Evolutionary conservation across 2,797 vertebrate species (phyloP), one percentile per base, ranked within the genome.

Genomic region (Peromyscus eremicus): DNA sequence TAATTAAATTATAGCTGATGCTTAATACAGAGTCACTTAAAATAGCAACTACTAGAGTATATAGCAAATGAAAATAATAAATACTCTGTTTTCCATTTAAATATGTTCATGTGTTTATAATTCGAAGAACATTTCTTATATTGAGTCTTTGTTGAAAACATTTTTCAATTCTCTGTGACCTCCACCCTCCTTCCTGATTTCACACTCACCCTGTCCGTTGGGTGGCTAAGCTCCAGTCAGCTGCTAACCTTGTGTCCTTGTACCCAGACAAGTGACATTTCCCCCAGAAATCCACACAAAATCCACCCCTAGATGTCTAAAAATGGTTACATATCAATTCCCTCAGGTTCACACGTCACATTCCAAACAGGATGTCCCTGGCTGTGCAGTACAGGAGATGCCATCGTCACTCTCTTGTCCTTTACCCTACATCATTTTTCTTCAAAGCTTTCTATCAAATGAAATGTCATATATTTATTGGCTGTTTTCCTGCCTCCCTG

Each of bases 1-100:
- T 52, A 82, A 60, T 81, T 13, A 60, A 66, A 76, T 37, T 34
- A 21, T 75, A 91, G 34, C 27, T 37, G 80, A 83, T 66, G 83
- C 55, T 86, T 73, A 71, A 71, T 29, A n/a, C 85, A 52, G 8
- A 85, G 80, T 25, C 70, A 21, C 64, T 80, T 57, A 93, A 55
- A 81, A 86, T 49, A 55, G 14, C 71, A 93, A 81, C 79, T 71
- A 46, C 17, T 76, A 27, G 73, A 32, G 13, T 49, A 12, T 5
- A 21, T 37, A 93, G 34, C 55, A 90, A 80, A 60, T 96, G 21
- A 91, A 91, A 86, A n/a, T 16, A 62, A n/a, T 37, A 85, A 25
- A 80, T 90, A 8, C 66, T 86, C 66, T 40, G 0, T 23, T 76
- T 46, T 49, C 25, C 37, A 43, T 75, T 90, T 55, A 90, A 90